Evolutionary conservation across 2,888 invertebrate species (phyloP), one percentile per base, ranked within the genome.

Genomic region (Lagria hirta): DNA sequence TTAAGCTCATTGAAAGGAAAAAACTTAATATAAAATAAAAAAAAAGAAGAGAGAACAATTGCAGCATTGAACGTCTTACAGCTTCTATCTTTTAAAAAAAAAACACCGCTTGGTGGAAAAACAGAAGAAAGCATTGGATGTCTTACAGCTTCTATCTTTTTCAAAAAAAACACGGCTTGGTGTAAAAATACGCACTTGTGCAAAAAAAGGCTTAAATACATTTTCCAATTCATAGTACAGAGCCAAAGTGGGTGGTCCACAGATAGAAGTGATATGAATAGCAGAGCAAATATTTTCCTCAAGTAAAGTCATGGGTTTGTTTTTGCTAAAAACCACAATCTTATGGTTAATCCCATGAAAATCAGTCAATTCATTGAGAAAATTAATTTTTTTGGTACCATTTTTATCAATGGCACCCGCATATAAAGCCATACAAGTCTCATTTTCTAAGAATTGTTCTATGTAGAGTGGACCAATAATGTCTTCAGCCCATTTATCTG

Each of bases 191-290:
- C 42, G 48, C 55, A 66, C 66, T 54, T 65, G 58, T 14, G 57
- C 43, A 10, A 69, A 52, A 23, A 69, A 52, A 4, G 79, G 78
- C 12, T 74, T 71, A 65, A 75, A 82, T 8, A 83, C 72, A 60
- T 80, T 79, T 55, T 79, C 78, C 16, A 84, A 69, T 18, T 77
- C 71, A 62, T 82, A 78, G 61, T 81, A 82, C 10, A 84, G 70
- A 2, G 80, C 74, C 33, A 74, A 72, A 15, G 79, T 68, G 6
- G 82, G 79, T 13, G 81, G 77, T 54, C 79, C 81, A 23, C 74
- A 61, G 65, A 83, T 72, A 1, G 82, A 78, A 2, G 80, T 77
- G 3, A 83, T 75, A 57, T 79, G 76, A 23, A 84, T 69, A 46
- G 74, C 73, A 12, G 69, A 69, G 46, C 77, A 72, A 32, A 82